Base-by-base conservation (phyloP, 2,797 vertebrate genomes). In the Alauda arvensis region DNA sequence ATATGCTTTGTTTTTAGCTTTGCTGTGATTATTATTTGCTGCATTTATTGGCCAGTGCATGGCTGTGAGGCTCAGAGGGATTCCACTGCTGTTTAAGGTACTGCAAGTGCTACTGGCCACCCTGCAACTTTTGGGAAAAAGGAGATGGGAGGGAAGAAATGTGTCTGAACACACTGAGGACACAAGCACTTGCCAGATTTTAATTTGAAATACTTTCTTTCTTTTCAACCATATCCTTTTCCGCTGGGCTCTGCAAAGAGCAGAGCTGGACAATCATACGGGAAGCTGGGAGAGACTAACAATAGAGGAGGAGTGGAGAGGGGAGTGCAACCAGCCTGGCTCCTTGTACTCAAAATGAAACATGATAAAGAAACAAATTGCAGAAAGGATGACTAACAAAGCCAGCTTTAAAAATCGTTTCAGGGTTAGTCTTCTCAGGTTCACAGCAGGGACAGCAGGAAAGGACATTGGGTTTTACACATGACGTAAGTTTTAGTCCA, bases 291-390 rank as follows among this genome's bases (percentile, higher is more conserved):
- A 83, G 77, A 69, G 83, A 52, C 82, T 83, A 67, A 96, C 80
- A 87, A 93, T 89, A 93, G 90, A 76, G 89, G 84, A 88, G 83
- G 84, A 92, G 74, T 45, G 67, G 76, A 95, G 95, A 95, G 94
- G 71, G 88, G 91, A 92, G 81, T 34, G 86, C 77, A 92, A 94
- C 88, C 88, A 91, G 80, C 71, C 91, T 60, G 72, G 95, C 95
- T 96, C 68, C 94, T 96, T 96, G 93, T 94, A 78, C 89, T 86
- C 68, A 29, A 49, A 89, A 89, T 33, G 33, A 76, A 92, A 92
- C 14, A 49, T 9, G 80, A 84, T 46, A 93, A 89, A 88, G 90
- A 87, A 90, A 92, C 87, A 91, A 90, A 87, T 18, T 53, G 63
- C 88, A 77, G 26, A 63, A 76, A 90, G 82, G 87, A 66, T 87